Evolutionary conservation across 64 coral and sea anemone genomes (phyloP).

Genomic region (Exaiptasia diaphana): DNA sequence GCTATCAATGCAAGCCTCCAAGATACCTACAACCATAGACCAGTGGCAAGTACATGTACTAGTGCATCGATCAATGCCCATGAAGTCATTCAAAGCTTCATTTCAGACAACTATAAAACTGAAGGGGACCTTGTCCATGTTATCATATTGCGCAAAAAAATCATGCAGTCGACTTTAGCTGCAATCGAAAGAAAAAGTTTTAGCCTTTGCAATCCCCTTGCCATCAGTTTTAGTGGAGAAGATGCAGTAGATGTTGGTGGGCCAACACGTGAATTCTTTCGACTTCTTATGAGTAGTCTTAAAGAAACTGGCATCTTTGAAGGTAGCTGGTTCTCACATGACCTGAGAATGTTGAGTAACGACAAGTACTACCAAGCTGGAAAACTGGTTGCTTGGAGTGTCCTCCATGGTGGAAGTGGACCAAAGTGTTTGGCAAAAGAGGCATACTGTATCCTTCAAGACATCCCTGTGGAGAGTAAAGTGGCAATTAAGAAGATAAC

Average conservation of each 20-base stretch:
- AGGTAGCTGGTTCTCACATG: conserved; percentile 21
- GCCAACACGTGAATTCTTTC: neutral
- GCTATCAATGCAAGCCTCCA: too few relatives aligned
- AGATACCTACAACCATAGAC: too few relatives aligned
- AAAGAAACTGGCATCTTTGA: conserved; percentile 6
- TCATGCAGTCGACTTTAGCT: too few relatives aligned
- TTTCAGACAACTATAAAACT: too few relatives aligned
- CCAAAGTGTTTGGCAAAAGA: conserved; percentile 31
- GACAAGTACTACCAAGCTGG: conserved; percentile 10
- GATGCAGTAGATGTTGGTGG: neutral
- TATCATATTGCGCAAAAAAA: too few relatives aligned
- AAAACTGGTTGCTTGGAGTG: conserved; percentile 8
- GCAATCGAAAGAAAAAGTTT: neutral
- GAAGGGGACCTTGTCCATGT: too few relatives aligned
- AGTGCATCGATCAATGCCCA: too few relatives aligned
- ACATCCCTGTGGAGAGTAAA: too few relatives aligned
- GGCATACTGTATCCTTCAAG: too few relatives aligned
- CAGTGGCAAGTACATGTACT: too few relatives aligned
- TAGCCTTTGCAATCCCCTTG: neutral
- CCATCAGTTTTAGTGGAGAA: neutral
- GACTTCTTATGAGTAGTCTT: neutral
- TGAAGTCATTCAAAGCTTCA: too few relatives aligned
- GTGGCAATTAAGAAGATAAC: too few relatives aligned
- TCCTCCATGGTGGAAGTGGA: conserved; percentile 1
- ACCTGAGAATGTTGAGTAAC: neutral